A percentile compares a stretch with the other conserved stretches of the same genome.
Conservation (phyloP, 2,113 vertebrate species). For the Gnathonemus longibarbis region DNA sequence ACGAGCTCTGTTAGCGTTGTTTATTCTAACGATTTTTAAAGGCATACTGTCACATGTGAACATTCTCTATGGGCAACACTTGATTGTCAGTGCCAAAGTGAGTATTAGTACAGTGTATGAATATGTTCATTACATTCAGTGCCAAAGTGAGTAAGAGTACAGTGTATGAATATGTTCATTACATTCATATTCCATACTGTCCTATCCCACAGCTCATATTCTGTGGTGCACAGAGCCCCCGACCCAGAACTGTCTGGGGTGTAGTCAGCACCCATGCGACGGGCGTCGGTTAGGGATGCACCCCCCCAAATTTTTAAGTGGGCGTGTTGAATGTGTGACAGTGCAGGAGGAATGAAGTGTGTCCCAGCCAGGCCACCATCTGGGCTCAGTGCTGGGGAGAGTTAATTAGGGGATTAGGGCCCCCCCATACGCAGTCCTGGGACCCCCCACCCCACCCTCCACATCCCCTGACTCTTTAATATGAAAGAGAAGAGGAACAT, state of each 20-base stretch:
- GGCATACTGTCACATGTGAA: background rate
- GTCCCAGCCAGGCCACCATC: conserved; percentile 58
- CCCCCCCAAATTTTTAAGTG: too few relatives aligned
- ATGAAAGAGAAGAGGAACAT: conserved; percentile 50
- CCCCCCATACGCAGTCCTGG: conserved; percentile 39
- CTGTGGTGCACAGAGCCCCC: background rate
- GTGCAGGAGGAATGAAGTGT: conserved; percentile 21
- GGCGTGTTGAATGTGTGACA: background rate
- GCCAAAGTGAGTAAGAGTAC: background rate
- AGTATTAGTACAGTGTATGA: background rate
- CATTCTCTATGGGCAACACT: background rate
- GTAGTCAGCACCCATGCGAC: background rate
- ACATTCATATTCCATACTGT: background rate
- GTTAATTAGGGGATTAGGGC: conserved; percentile 61
- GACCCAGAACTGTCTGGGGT: background rate
- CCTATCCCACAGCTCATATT: background rate
- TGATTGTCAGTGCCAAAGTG: background rate
- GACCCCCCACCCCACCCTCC: conserved; percentile 39
- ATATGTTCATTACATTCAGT: background rate
- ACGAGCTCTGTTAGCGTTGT: background rate
- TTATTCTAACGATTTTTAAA: background rate
- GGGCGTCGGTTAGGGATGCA: background rate
- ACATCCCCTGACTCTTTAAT: conserved; percentile 36
- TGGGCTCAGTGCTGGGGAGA: conserved; percentile 42
- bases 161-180: too few relatives aligned